These are phyloP conservation scores for Ectropis grisescens DNA, from an alignment of 1,140 invertebrate genomes.

Conservation along the genomic window DNA sequence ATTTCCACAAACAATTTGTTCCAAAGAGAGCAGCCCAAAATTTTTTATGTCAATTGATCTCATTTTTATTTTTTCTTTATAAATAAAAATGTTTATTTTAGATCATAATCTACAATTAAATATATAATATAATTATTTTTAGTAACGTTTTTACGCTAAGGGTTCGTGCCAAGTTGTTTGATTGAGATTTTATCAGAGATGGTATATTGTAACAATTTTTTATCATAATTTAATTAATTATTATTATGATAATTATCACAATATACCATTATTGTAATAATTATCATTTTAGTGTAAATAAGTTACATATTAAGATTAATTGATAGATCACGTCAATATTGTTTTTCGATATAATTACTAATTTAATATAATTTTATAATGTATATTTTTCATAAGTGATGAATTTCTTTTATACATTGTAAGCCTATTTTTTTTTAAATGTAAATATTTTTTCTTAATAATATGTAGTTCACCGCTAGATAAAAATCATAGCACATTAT, in stretches of 20 bases:
- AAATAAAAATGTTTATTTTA: constrained; percentile 57
- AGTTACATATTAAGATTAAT: neutral
- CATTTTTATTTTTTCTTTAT: constrained; percentile 61
- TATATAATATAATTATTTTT: too few species aligned
- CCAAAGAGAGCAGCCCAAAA: constrained; percentile 68
- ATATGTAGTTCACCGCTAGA: too few species aligned
- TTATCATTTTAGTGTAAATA: constrained; percentile 11
- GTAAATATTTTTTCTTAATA: too few species aligned
- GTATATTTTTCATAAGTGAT: too few species aligned
- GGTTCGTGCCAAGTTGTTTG: constrained; percentile 37
- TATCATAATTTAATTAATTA: constrained; percentile 2
- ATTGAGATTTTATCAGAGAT: constrained; percentile 30
- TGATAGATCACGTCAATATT: neutral
- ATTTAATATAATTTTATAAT: too few species aligned
- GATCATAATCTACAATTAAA: constrained; percentile 22
- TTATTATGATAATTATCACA: too few species aligned
- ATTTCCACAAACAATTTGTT: constrained; percentile 57
- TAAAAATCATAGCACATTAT: too few species aligned
- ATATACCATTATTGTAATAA: too few species aligned
- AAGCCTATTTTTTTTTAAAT: too few species aligned
- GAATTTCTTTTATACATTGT: too few species aligned
- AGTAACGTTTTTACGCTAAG: constrained; percentile 21
- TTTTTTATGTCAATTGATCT: constrained; percentile 64
- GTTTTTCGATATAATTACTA: constrained; percentile 6
- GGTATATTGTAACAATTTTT: constrained; percentile 36